These are phyloP conservation scores for Corydoras maculifer DNA, from an alignment of 2,113 vertebrate genomes.

Conservation along the genomic window DNA sequence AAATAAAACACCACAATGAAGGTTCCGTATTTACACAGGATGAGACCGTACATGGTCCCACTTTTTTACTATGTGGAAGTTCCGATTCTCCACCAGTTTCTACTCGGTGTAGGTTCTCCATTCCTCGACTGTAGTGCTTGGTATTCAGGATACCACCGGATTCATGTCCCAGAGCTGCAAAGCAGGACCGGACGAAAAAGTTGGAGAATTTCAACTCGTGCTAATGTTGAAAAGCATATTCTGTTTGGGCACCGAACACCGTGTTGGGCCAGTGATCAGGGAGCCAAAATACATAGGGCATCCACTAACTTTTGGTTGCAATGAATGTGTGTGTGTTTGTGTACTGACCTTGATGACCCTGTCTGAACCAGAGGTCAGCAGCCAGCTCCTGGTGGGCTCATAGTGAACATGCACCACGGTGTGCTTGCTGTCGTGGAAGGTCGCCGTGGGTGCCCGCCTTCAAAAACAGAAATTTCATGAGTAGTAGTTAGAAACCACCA, in stretches of 20 bases:
- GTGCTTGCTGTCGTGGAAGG: constrained; percentile 96
- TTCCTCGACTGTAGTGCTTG: no score
- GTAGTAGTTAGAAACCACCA: no score
- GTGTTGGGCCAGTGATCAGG: no score
- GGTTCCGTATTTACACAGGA: constrained; percentile 13
- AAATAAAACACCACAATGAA: neutral
- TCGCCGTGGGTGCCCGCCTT: constrained; percentile 89
- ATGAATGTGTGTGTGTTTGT: neutral
- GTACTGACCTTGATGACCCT: constrained; percentile 88
- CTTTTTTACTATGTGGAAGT: neutral
- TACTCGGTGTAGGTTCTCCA: neutral
- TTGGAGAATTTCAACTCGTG: no score
- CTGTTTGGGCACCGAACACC: no score
- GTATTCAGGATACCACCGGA: constrained; percentile 87
- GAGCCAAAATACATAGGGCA: no score
- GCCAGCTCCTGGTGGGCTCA: constrained; percentile 85
- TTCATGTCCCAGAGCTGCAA: constrained; percentile 94
- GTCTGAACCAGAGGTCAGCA: constrained; percentile 91
- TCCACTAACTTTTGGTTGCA: no score
- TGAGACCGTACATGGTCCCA: constrained; percentile 8
- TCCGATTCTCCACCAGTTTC: constrained; percentile 7
- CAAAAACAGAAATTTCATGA: constrained; percentile 23
- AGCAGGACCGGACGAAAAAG: no score
- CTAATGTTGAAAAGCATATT: no score
- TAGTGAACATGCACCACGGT: constrained; percentile 87